Conservation (phyloP, 2,888 invertebrate species). For the Tinea semifulvella region DNA sequence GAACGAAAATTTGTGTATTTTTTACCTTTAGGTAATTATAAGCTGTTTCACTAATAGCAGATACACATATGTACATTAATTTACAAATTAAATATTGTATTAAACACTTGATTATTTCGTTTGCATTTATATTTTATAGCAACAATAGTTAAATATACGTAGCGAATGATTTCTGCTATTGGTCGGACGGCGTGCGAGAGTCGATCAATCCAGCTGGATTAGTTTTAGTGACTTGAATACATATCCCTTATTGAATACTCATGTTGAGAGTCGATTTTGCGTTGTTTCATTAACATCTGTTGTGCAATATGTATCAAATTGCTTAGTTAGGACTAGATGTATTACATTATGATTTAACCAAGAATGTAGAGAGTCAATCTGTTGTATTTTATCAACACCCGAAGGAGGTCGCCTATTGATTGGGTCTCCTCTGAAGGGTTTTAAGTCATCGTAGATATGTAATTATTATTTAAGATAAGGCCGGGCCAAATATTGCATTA, state of each 20-base stretch:
- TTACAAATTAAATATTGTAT: conserved; percentile 3
- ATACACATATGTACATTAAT: conserved; percentile 9
- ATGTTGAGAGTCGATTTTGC: conserved; percentile 42
- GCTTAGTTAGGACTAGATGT: conserved; percentile 62
- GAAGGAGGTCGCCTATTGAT: conserved; percentile 19
- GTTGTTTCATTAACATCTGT: conserved; percentile 53
- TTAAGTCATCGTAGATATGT: conserved; percentile 56
- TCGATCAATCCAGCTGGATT: conserved; percentile 13
- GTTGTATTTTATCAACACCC: conserved; percentile 47
- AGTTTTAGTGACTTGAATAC: conserved; percentile 46
- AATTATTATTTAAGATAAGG: conserved; percentile 62
- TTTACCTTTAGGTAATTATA: conserved; percentile 13
- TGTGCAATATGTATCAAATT: conserved; percentile 61
- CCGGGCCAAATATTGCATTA: conserved; percentile 67
- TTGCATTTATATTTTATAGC: conserved; percentile 13
- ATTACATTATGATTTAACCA: conserved; percentile 61
- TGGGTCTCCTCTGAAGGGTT: conserved; percentile 36
- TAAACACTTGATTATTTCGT: conserved; percentile 7
- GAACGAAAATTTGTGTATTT: conserved; percentile 15
- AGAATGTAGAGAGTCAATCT: conserved; percentile 45
- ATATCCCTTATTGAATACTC: conserved; percentile 64
- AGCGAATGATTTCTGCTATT: conserved; percentile 9
- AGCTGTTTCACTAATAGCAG: conserved; percentile 13
- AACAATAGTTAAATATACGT: conserved; percentile 8
- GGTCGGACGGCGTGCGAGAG: conserved; percentile 10